phyloP scores from a whole-genome alignment of 2,113 vertebrate species.

The Xerus inauris region DNA sequence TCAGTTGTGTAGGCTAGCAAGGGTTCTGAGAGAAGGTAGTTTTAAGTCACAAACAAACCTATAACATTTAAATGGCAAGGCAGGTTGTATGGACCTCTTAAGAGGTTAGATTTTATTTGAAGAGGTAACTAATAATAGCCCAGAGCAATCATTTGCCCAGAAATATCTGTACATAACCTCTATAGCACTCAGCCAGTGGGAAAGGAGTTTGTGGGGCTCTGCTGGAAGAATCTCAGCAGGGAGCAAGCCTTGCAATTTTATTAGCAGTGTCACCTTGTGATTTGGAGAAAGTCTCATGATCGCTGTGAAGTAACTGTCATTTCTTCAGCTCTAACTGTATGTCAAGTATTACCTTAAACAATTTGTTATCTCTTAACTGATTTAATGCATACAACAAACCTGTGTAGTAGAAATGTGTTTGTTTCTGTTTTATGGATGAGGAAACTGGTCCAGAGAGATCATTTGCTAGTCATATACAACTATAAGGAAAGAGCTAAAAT shows the following conservation, averaged over 20 bases:
- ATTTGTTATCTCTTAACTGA: conserved; percentile 26
- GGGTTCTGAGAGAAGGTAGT: not conserved
- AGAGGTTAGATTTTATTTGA: conserved; percentile 43
- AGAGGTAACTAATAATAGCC: not conserved
- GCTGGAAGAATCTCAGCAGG: not conserved
- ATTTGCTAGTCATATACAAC: not conserved
- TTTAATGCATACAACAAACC: not conserved
- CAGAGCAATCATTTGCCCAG: not conserved
- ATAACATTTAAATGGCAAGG: not conserved
- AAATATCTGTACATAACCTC: not conserved
- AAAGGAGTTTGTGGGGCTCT: not conserved
- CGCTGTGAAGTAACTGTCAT: not conserved
- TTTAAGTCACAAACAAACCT: conserved; percentile 43
- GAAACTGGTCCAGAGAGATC: not conserved
- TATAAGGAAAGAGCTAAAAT: conserved; percentile 10
- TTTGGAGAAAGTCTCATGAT: not conserved
- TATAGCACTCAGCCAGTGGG: not conserved
- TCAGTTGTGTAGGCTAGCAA: not conserved
- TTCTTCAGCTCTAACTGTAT: not conserved
- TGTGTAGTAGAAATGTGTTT: not conserved
- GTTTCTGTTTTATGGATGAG: not conserved
- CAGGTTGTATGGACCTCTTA: not conserved
- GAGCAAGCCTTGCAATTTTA: not conserved
- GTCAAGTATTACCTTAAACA: not conserved
- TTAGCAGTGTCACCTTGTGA: not conserved